Base-by-base conservation (phyloP, 2,888 invertebrate species). In the Ophioninae sp. region DNA sequence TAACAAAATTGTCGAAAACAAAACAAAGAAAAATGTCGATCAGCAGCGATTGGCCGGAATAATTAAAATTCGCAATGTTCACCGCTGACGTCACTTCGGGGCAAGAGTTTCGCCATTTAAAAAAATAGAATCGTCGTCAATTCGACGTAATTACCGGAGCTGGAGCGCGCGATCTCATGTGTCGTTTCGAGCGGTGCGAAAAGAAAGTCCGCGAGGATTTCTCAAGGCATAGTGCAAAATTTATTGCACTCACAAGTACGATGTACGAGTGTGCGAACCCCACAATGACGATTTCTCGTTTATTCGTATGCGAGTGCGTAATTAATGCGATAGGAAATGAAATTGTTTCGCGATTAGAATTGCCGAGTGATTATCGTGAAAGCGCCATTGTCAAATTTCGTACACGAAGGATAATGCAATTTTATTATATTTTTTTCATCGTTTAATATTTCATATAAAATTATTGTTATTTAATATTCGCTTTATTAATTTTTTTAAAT, bases 321-420 rank as follows among this genome's bases (percentile, higher is more conserved):
- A 87, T 86, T 86, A 86, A 86, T 86, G 85, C 84, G 84, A 87
- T 50, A 50, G 86, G 85, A 87, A 87, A 86, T 86, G 82, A 87
- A 87, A 86, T 85, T 86, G 85, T 81, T 85, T 44, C 73, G 73
- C 77, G 82, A 57, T 76, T 73, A 79, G 79, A 79, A 88, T 89
- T 91, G 90, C 89, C 88, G 89, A 23, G 89, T 90, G 87, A 91
- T 91, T 91, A 91, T 86, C 79, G 64, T 57, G 78, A 68, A 79
- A 87, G 87, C 82, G 86, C 85, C 77, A 84, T 79, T 85, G 20
- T 7, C 20, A 21, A 21, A 20, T 59, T 59, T 21, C 8, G 20
- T 8, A 59, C 21, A 21, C 20, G 20, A 59, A 20, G 1, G 20
- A 7, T 1, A 59, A 20, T 20, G 20, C 6, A 59, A 50, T 50